Evolutionary conservation across 30 jellyfish, hydroid and myxozoan species (phyloP).

Genomic region (Pseudorhiza aurosa): DNA sequence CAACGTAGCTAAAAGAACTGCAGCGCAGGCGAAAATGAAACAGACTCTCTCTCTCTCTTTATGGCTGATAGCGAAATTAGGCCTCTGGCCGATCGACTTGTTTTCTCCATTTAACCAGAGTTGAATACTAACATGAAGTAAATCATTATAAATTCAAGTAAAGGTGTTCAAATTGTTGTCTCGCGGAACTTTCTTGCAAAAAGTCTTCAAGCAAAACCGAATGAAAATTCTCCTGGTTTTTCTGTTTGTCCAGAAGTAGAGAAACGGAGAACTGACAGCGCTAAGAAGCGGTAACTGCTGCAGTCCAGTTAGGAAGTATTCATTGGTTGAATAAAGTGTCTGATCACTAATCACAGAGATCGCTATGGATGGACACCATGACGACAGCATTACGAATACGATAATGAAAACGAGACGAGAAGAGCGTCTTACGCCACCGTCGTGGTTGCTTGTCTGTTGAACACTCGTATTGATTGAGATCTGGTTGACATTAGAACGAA

Average conservation of each 20-base stretch:
- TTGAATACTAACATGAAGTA: too few species aligned
- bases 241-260: constrained; percentile 45
- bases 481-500: constrained; percentile 27
- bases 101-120: too few species aligned
- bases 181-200: constrained; percentile 4
- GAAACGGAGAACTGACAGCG: constrained; percentile 53
- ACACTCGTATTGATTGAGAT: neutral
- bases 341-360: constrained; percentile 23
- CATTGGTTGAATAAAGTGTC: constrained; percentile 8
- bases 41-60: too few species aligned
- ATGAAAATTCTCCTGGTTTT: constrained; percentile 45
- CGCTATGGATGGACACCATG: constrained; percentile 51
- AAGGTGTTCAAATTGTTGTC: too few species aligned
- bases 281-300: constrained; percentile 60
- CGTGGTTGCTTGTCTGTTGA: constrained; percentile 1
- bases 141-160: too few species aligned
- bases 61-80: too few species aligned
- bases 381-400: constrained; percentile 20
- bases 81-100: too few species aligned
- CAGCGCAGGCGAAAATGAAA: too few species aligned
- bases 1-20: too few species aligned
- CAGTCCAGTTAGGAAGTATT: constrained; percentile 16
- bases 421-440: constrained; percentile 40
- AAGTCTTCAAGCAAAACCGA: constrained; percentile 11
- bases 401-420: constrained; percentile 54